Conservation (phyloP, 2,113 vertebrate species). For the Meles meles region DNA sequence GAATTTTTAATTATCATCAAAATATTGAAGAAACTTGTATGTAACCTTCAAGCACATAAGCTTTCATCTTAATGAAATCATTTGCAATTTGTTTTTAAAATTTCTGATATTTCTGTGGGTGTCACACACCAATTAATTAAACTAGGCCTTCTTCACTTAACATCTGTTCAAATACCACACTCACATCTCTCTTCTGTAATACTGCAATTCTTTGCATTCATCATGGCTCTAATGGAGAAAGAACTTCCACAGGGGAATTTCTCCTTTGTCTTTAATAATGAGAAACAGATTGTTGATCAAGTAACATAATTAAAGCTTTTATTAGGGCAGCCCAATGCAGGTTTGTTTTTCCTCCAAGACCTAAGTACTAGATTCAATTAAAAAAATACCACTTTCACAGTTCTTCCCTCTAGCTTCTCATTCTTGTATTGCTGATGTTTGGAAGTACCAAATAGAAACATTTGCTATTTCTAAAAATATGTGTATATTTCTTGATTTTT, state of each 20-base stretch:
- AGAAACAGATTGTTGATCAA: constrained; percentile 44
- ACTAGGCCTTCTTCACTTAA: neutral
- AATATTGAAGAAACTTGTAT: neutral
- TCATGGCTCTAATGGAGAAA: constrained; percentile 32
- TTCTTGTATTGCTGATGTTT: neutral
- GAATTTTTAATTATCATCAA: neutral
- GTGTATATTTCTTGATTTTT: neutral
- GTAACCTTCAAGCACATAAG: neutral
- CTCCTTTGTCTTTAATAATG: constrained; percentile 45
- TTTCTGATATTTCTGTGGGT: neutral
- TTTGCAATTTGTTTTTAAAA: neutral
- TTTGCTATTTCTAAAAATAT: constrained; percentile 48
- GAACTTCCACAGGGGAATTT: constrained; percentile 38
- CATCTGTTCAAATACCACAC: neutral
- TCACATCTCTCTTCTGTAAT: neutral
- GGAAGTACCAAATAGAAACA: neutral
- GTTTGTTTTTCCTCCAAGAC: constrained; percentile 31
- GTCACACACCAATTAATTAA: neutral
- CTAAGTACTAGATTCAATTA: neutral
- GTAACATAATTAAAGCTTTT: constrained; percentile 48
- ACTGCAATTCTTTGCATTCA: neutral
- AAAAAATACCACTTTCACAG: neutral
- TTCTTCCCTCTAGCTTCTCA: neutral
- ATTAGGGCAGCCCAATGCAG: neutral
- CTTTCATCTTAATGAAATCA: neutral